Evolutionary conservation across 2,113 vertebrate species (phyloP).

Genomic region (Gavialis gangeticus): DNA sequence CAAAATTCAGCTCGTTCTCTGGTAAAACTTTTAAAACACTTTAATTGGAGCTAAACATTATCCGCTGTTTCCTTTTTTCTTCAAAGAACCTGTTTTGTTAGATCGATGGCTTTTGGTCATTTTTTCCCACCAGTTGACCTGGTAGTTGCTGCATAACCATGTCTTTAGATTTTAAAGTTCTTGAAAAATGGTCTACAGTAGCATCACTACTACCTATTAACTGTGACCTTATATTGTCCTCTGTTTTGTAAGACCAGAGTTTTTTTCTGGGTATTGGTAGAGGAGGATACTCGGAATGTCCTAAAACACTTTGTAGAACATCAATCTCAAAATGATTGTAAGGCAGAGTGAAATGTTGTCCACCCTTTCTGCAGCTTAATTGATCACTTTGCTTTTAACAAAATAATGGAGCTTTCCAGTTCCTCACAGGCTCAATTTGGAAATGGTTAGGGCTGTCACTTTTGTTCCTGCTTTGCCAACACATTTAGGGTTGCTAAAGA

Average conservation of each 20-base stretch:
- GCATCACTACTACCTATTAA: neutral
- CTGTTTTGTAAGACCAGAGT: rapidly evolving
- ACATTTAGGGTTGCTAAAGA: neutral
- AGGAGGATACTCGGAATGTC: neutral
- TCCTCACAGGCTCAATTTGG: neutral
- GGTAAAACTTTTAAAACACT: neutral
- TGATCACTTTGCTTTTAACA: neutral
- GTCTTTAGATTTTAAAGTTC: neutral
- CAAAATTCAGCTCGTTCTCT: neutral
- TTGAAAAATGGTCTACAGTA: neutral
- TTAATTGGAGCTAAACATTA: neutral
- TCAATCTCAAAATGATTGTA: neutral
- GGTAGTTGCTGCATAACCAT: neutral
- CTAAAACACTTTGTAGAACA: neutral
- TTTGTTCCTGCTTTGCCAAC: neutral
- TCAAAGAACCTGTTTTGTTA: neutral
- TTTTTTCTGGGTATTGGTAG: neutral
- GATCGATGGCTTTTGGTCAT: neutral
- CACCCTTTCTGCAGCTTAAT: neutral
- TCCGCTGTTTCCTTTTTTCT: neutral
- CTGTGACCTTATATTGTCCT: neutral
- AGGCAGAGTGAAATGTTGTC: rapidly evolving
- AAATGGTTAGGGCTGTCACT: neutral
- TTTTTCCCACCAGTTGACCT: neutral
- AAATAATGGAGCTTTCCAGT: neutral